Conservation (phyloP, 2,797 vertebrate genomes). For the Notolabrus celidotus region DNA sequence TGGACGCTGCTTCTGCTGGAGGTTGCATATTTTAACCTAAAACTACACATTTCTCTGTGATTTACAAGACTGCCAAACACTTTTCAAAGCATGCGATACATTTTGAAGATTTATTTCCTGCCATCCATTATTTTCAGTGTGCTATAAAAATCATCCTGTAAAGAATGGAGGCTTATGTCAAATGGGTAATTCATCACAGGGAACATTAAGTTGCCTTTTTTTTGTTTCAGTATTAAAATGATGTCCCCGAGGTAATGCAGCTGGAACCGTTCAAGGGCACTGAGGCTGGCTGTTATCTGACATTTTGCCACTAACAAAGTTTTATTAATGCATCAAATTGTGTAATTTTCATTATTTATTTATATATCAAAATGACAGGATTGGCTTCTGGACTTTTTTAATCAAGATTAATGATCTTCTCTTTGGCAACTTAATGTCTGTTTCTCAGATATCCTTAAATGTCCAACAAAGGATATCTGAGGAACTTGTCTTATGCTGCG, state of each 20-base stretch:
- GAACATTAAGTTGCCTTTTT: neutral
- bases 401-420: neutral
- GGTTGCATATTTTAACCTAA: constrained; percentile 3
- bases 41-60: neutral
- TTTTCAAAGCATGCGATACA: neutral
- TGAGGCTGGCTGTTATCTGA: neutral
- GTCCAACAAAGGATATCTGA: neutral
- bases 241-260: neutral
- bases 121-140: constrained; percentile 7
- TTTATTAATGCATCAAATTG: constrained; percentile 2
- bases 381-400: neutral
- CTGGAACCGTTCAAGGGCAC: neutral
- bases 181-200: neutral
- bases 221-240: neutral
- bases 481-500: neutral
- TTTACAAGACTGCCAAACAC: neutral
- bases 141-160: neutral
- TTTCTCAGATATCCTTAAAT: constrained; percentile 1
- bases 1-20: neutral
- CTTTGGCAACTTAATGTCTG: neutral
- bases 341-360: neutral
- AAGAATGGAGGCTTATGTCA: neutral
- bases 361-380: neutral
- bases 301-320: neutral
- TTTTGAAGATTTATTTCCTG: constrained; percentile 1